Evolutionary conservation across 2,113 vertebrate genomes (phyloP), one percentile per base, ranked within the genome.

Genomic region (Panurus biarmicus): DNA sequence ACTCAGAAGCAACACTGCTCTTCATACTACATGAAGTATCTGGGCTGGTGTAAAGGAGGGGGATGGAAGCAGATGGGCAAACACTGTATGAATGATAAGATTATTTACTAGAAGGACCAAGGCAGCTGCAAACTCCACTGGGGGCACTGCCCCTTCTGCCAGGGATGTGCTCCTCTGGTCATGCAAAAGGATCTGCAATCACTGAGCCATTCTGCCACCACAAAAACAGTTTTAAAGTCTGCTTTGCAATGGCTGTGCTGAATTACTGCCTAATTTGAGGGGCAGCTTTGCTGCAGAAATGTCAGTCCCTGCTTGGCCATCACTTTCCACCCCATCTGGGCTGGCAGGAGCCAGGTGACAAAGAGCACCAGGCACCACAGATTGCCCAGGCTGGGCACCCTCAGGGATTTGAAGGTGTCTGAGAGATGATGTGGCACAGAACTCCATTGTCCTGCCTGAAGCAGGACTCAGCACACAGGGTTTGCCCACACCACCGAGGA

Each of bases 71-170:
- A 85, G 45, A 85, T 1, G 3, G 6, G 36, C 12, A 81, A 73
- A 61, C 65, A 4, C 6, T 15, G 1, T 4, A 31, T 28, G 10
- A 87, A 70, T 33, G 42, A 7, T 0, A 0, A 25, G 8, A n/a
- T 18, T 16, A 57, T 61, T 69, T 57, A n/a, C 35, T 40, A 24
- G 31, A 66, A 70, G 31, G 31, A 38, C 35, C 31, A 24, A 69
- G 31, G 24, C 23, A 90, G 31, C 67, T 86, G 67, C 18, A 57
- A 53, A 44, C 15, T 40, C 33, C 17, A 19, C 31, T 66, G 12
- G 10, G 25, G 25, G 11, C 48, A 31, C 7, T 36, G 40, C 20
- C 45, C 40, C 23, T 31, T 35, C 71, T 70, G 67, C 36, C 81
- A 54, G 2, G 18, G 35, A 28, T 6, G 23, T 7, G 5, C 21